Evolutionary conservation across 1,140 invertebrate species (phyloP), one percentile per base, ranked within the genome.

Genomic region (Scaptodrosophila lebanonensis): DNA sequence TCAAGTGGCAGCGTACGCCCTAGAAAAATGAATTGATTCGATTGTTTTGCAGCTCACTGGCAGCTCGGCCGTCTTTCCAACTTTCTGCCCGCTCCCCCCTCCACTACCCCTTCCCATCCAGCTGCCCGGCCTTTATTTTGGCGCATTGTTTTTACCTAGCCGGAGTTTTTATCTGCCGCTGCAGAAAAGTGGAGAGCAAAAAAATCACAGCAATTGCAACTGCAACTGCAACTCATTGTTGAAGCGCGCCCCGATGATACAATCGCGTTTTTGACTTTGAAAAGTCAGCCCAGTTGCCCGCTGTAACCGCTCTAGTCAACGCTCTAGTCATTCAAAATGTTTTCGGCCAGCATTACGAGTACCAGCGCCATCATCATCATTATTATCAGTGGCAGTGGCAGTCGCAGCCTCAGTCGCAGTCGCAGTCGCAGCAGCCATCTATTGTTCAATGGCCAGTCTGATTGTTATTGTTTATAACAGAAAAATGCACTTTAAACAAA

Each of bases 11-110:
- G 50, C 69, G 71, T 77, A 83, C 79, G 72, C 79, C 68, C 79
- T 84, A 84, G 76, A 83, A 83, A 79, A 83, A 84, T 84, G 82
- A 84, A 84, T 84, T 84, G 73, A 84, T 84, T 84, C 82, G 82
- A 84, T 84, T 84, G 82, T 84, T 70, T 83, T 3, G 11, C 47
- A 11, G 13, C 50, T 6, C 35, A 2, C 8, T 13, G 22, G 27
- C 17, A 2, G 30, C 43, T 51, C 47, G 45, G 36, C 52, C 17
- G 42, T 48, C n/a, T n/a, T n/a, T n/a, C 54, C 45, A 58, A 50
- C n/a, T 58, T 56, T 8, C 35, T n/a, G n/a, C n/a, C n/a, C n/a
- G n/a, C n/a, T n/a, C n/a, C n/a, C n/a, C n/a, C n/a, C n/a, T n/a
- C n/a, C n/a, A n/a, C n/a, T n/a, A n/a, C n/a, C n/a, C n/a, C n/a